Conservation (phyloP, 1,140 invertebrate species). For the Aphidius ervi region DNA sequence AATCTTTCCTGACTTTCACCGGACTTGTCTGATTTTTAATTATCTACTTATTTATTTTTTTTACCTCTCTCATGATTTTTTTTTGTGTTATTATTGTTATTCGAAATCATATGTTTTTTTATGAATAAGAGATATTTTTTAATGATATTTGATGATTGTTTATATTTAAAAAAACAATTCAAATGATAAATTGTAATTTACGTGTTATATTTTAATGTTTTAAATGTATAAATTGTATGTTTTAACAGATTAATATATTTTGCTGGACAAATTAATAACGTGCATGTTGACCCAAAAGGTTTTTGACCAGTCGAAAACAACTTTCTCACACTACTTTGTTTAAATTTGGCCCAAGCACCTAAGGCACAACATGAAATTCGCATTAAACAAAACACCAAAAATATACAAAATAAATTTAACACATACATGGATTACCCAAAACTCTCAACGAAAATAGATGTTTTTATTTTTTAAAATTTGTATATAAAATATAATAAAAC, state of each 20-base stretch:
- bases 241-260: not conserved
- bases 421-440: too few relatives aligned
- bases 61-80: not conserved
- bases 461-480: too few relatives aligned
- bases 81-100: conserved; percentile 4
- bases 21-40: conserved; percentile 11
- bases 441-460: too few relatives aligned
- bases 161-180: not conserved
- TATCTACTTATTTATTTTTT: not conserved
- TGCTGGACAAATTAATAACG: conserved; percentile 19
- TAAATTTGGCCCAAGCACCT: conserved; percentile 1
- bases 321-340: conserved; percentile 12
- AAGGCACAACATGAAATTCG: conserved; percentile 23
- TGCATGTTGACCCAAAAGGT: not conserved
- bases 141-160: conserved; percentile 1
- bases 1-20: conserved; percentile 20
- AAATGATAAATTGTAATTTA: too few relatives aligned
- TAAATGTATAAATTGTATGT: too few relatives aligned
- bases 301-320: conserved; percentile 17
- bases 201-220: too few relatives aligned
- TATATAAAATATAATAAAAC: too few relatives aligned
- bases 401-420: too few relatives aligned
- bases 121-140: not conserved
- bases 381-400: conserved; percentile 17
- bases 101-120: not conserved